Evolutionary conservation across 2,888 invertebrate genomes (phyloP), one percentile per base, ranked within the genome.

Genomic region (Carterocephalus palaemon): DNA sequence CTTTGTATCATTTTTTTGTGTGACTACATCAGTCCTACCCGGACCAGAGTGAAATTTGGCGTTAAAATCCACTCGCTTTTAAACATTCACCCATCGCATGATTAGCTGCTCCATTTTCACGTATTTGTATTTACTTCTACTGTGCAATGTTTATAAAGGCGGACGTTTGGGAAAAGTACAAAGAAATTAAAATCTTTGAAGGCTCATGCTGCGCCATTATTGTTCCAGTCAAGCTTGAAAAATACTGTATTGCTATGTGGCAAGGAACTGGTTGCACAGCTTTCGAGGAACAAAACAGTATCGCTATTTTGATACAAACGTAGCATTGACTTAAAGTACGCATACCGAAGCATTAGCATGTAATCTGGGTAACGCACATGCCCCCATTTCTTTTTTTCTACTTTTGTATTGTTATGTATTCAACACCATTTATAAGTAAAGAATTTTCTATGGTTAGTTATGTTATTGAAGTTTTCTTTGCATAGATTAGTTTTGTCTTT

Each of bases 1-100:
- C 70, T 72, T 75, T 75, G 70, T 69, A 67, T 67, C 72, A 73
- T 75, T 75, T 77, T 73, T 70, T 60, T 66, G 70, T 66, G 69
- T 66, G 45, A 52, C 45, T 42, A 42, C 47, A 43, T 51, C 49
- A 49, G 46, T 54, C 48, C 39, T 31, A 17, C 47, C 46, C 37
- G 40, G 28, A 29, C 31, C n/a, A n/a, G n/a, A n/a, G n/a, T n/a
- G 31, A 39, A 39, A 38, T 48, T 39, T 46, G 38, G 20, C 34
- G 32, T 26, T 31, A 22, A 9, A 45, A 41, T 45, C 46, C 34
- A 46, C 42, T 42, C 7, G 32, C 5, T 33, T 31, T 40, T 37
- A 24, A 33, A 17, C 26, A 24, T 36, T 17, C 26, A 33, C 26
- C 41, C 42, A 22, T 39, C 29, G 36, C 39, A 41, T 49, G 43